Percentiles rank a stretch among this genome's conserved stretches.
These are phyloP conservation scores for Bostrychus sinensis DNA, from an alignment of 2,113 vertebrate species.

Conservation along the genomic window DNA sequence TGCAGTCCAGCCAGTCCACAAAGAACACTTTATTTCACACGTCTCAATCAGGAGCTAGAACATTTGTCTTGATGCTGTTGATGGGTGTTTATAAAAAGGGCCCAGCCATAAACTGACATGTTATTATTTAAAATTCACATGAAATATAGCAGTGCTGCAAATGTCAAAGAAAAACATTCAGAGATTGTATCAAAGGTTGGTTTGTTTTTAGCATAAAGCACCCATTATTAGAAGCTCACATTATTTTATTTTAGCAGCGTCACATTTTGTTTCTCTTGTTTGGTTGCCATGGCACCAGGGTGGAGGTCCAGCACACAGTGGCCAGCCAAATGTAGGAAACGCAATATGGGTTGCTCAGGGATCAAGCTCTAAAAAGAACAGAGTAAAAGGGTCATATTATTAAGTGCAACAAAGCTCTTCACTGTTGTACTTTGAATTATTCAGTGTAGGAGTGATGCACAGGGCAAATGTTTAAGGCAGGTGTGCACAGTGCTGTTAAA, in stretches of 20 bases:
- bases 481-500: too few species aligned
- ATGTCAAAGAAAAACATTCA: constrained; percentile 34
- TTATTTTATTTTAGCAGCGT: constrained; percentile 11
- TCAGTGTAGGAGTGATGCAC: constrained; percentile 1
- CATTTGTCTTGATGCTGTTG: background rate
- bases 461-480: too few species aligned
- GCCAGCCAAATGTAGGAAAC: constrained; percentile 45
- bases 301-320: constrained; percentile 41
- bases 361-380: constrained; percentile 54
- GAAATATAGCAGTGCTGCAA: constrained; percentile 35
- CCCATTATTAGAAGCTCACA: constrained; percentile 17
- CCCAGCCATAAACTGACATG: constrained; percentile 4
- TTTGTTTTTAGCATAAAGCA: constrained; percentile 36
- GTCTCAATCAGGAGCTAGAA: constrained; percentile 24
- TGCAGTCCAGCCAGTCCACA: constrained; percentile 1
- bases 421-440: constrained; percentile 28
- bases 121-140: constrained; percentile 26
- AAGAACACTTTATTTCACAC: constrained; percentile 32
- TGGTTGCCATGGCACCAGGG: constrained; percentile 55
- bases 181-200: constrained; percentile 42
- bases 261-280: constrained; percentile 49
- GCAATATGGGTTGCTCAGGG: constrained; percentile 50
- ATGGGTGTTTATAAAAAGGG: constrained; percentile 22
- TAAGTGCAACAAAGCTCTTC: constrained; percentile 30
- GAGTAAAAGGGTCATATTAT: constrained; percentile 16